Evolutionary conservation across 2,797 vertebrate species (phyloP), one percentile per base, ranked within the genome.

Genomic region (Enteromius treurensis): DNA sequence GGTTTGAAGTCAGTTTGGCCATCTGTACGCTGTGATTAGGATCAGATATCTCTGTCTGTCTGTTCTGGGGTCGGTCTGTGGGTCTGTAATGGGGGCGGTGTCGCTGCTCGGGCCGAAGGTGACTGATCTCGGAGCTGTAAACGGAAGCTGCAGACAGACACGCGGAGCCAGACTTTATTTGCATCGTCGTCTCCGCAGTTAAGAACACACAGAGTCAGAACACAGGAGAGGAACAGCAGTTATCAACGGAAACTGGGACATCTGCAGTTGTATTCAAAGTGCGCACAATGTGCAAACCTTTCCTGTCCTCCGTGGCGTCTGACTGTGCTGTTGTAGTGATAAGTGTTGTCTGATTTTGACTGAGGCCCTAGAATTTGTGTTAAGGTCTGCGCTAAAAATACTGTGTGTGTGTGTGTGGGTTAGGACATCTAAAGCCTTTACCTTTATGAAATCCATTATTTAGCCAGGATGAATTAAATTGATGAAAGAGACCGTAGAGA

Each of bases 221-320:
- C 58, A 47, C 81, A 70, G 32, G 49, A 74, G 64, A 60, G 10
- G 80, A 83, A 84, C 79, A 45, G 65, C 26, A 23, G 78, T 86
- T 88, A 83, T 86, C 77, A 69, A 64, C n/a, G 26, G 62, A 79
- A 79, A 75, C 47, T 34, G n/a, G 77, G 78, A 67, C 77, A 79
- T 83, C 68, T 42, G 71, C 4, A 15, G 42, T 71, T 75, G 80
- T 88, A 76, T 88, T 88, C 78, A 81, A 84, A 88, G 84, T 53
- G 7, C 34, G 26, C 74, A 62, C 45, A 65, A 45, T 65, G 8
- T n/a, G 32, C 65, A 67, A 76, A 68, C 37, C 49, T 37, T 83
- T 83, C 62, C 68, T 83, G 62, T 81, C 42, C 37, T 74, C 42
- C 11, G 26, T 71, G 81, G 55, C 53, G 71, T 81, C 83, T 76